Conservation (phyloP, 2,113 vertebrate species). For the Oenanthe melanoleuca region DNA sequence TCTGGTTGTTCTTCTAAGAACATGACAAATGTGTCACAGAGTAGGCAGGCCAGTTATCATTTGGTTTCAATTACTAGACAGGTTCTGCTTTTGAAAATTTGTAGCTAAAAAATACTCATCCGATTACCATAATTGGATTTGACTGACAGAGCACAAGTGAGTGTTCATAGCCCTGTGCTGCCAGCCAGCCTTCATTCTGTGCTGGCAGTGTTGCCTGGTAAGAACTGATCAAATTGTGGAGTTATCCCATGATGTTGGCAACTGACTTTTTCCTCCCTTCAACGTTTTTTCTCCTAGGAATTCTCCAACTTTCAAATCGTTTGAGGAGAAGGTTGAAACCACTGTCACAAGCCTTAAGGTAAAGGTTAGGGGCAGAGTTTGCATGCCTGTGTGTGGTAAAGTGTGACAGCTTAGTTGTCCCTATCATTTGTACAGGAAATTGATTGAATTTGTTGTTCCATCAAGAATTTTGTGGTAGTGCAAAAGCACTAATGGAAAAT, state of each 20-base stretch:
- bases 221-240: background rate
- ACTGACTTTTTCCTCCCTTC: conserved; percentile 36
- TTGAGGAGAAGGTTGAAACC: conserved; percentile 97
- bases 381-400: background rate
- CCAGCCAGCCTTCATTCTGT: background rate
- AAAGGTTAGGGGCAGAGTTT: conserved; percentile 45
- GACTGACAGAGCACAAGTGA: background rate
- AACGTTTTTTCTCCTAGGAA: conserved; percentile 80
- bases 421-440: background rate
- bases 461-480: background rate
- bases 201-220: background rate
- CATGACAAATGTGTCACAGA: background rate
- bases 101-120: background rate
- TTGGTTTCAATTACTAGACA: background rate
- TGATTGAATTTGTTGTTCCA: background rate
- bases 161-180: background rate
- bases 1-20: background rate
- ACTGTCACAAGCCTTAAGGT: conserved; percentile 96
- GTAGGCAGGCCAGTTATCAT: background rate
- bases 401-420: background rate
- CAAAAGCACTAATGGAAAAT: background rate
- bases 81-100: background rate
- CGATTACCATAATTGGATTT: background rate
- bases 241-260: background rate
- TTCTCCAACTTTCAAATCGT: conserved; percentile 94